Conservation (phyloP, 2,888 invertebrate species). For the Lathronympha strigana region DNA sequence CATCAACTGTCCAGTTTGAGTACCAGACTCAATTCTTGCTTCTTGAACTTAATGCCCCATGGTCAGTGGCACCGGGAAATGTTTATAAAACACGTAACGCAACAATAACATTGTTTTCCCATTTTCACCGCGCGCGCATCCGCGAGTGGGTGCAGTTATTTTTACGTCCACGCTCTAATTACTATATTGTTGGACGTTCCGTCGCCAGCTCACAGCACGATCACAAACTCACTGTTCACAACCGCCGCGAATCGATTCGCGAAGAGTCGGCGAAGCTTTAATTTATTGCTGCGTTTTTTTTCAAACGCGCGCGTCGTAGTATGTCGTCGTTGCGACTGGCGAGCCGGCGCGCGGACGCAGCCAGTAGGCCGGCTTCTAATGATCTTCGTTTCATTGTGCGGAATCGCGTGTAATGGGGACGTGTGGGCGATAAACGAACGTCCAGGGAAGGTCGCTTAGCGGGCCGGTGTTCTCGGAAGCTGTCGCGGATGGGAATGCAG, state of each 20-base stretch:
- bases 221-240: conserved; percentile 63
- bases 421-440: conserved; percentile 68
- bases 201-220: conserved; percentile 65
- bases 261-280: conserved; percentile 46
- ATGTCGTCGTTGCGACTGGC: conserved; percentile 76
- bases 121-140: conserved; percentile 47
- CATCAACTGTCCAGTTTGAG: not conserved
- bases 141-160: conserved; percentile 58
- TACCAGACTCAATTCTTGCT: not conserved
- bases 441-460: conserved; percentile 56
- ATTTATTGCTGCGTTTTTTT: conserved; percentile 51
- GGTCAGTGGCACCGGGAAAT: not conserved
- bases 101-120: conserved; percentile 48
- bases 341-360: conserved; percentile 57
- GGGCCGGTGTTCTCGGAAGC: conserved; percentile 68
- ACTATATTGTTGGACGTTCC: conserved; percentile 58
- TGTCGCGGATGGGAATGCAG: conserved; percentile 72
- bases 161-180: conserved; percentile 65
- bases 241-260: conserved; percentile 64
- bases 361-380: conserved; percentile 71
- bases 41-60: not conserved
- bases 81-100: conserved; percentile 42
- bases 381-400: conserved; percentile 71
- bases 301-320: conserved; percentile 65
- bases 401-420: conserved; percentile 70